Percentiles rank a stretch among this genome's conserved stretches.
Conservation (phyloP, 2,888 invertebrate species). For the Sacculina carcini region DNA sequence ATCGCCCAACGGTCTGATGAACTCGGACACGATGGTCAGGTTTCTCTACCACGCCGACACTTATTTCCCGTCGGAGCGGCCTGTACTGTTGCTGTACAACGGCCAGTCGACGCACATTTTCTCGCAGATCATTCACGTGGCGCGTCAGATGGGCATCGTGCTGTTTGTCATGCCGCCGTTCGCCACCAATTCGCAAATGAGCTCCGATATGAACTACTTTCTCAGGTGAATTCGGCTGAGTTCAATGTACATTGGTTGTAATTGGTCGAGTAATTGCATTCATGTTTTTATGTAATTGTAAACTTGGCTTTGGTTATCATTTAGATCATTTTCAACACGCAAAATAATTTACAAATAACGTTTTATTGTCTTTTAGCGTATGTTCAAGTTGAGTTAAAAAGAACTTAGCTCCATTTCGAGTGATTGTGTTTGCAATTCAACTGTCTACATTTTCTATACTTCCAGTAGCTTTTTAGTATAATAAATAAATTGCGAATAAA, state of each 20-base stretch:
- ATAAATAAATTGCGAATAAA: too few species aligned
- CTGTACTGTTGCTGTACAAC: constrained; percentile 1
- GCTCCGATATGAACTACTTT: constrained; percentile 1
- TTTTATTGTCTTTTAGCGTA: too few species aligned
- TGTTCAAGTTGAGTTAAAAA: too few species aligned
- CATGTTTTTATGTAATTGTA: too few species aligned
- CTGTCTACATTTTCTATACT: too few species aligned
- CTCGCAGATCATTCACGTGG: constrained; percentile 1
- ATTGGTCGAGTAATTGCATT: too few species aligned
- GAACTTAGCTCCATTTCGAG: too few species aligned
- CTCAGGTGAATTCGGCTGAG: not conserved
- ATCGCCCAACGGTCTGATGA: not conserved
- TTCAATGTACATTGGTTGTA: not conserved
- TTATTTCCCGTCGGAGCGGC: not conserved
- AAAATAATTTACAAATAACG: too few species aligned
- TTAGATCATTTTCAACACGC: too few species aligned
- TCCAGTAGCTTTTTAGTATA: too few species aligned
- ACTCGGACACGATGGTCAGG: constrained; percentile 1
- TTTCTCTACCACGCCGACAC: constrained; percentile 1
- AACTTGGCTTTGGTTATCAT: too few species aligned
- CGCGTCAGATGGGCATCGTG: not conserved
- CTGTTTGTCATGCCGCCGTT: not conserved
- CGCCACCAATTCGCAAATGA: not conserved
- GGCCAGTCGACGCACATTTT: constrained; percentile 1
- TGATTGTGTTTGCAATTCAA: too few species aligned